Conservation (phyloP, 2,113 vertebrate species). For the Otocyon megalotis region DNA sequence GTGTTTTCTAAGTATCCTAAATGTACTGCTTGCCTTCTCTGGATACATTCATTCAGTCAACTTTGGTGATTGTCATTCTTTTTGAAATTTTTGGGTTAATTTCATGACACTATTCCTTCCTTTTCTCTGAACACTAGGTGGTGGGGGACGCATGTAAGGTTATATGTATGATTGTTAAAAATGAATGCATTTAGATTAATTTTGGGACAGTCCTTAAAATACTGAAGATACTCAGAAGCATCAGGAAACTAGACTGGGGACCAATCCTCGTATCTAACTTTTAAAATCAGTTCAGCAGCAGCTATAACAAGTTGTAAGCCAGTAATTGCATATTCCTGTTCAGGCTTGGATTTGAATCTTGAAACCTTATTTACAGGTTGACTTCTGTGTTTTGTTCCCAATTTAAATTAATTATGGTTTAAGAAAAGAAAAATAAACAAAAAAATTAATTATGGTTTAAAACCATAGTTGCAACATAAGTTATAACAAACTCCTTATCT, state of each 20-base stretch:
- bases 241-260: background rate
- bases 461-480: background rate
- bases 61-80: background rate
- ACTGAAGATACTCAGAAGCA: background rate
- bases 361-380: background rate
- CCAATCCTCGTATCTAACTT: too few species aligned
- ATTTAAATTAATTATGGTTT: slow-evolving; percentile 8
- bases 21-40: background rate
- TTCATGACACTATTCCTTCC: background rate
- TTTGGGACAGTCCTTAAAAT: background rate
- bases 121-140: background rate
- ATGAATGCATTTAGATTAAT: background rate
- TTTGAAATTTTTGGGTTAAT: background rate
- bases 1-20: background rate
- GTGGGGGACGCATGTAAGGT: background rate
- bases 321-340: background rate
- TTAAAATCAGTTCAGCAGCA: background rate
- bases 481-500: background rate
- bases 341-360: background rate
- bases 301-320: background rate
- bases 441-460: slow-evolving; percentile 5
- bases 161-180: background rate
- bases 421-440: background rate
- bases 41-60: background rate
- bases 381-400: background rate